Conservation (phyloP, 35 echinoderm and acorn worm genomes). For the Stichopus chloronotus region DNA sequence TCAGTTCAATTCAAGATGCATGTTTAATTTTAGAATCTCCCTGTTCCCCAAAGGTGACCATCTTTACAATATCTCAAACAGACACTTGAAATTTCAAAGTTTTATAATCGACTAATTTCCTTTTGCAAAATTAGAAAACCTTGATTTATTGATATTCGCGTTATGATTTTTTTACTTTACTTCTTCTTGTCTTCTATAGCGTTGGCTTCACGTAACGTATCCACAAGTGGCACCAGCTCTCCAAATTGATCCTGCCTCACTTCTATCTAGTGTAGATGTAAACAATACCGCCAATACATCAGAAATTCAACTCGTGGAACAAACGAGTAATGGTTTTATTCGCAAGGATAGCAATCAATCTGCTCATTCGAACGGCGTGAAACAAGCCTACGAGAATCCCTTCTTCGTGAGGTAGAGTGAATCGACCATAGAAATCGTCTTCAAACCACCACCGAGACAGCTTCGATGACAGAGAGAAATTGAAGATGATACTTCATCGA, state of each 20-base stretch:
- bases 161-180: too few relatives aligned
- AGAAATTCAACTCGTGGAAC: not conserved
- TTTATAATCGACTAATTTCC: too few relatives aligned
- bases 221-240: not conserved
- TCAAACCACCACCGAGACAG: too few relatives aligned
- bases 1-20: too few relatives aligned
- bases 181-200: not conserved
- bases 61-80: too few relatives aligned
- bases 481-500: too few relatives aligned
- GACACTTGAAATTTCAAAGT: too few relatives aligned
- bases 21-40: too few relatives aligned
- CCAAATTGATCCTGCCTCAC: not conserved
- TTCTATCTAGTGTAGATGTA: conserved; percentile 17
- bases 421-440: not conserved
- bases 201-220: conserved; percentile 31
- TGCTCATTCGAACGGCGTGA: not conserved
- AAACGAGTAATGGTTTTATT: not conserved
- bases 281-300: not conserved
- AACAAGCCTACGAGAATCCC: conserved; percentile 4
- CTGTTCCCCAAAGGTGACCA: too few relatives aligned
- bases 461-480: too few relatives aligned
- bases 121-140: too few relatives aligned
- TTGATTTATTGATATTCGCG: too few relatives aligned
- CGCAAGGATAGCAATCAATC: not conserved
- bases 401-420: not conserved